These are phyloP conservation scores for Chrysina gloriosa DNA, from an alignment of 2,888 invertebrate genomes.

Conservation along the genomic window DNA sequence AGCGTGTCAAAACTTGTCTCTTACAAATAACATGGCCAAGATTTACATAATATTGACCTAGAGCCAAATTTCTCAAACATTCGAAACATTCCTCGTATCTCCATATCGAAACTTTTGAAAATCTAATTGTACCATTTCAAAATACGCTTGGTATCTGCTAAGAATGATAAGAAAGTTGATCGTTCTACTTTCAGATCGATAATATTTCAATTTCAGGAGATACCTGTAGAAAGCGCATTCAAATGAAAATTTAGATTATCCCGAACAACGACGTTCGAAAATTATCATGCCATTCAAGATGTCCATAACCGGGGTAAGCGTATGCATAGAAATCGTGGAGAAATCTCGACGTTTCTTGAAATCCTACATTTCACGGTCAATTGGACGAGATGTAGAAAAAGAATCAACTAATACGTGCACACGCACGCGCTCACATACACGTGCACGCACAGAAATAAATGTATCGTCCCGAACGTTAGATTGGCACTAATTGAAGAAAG, in stretches of 20 bases:
- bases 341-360: slow-evolving; percentile 7
- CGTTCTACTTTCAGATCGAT: too few relatives aligned
- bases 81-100: too few relatives aligned
- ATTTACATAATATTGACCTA: too few relatives aligned
- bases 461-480: slow-evolving; percentile 41
- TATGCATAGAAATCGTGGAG: slow-evolving; percentile 4
- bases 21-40: too few relatives aligned
- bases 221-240: too few relatives aligned
- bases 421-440: background rate
- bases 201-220: too few relatives aligned
- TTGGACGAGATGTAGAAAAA: background rate
- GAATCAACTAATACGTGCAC: background rate
- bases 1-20: too few relatives aligned
- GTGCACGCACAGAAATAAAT: slow-evolving; percentile 16
- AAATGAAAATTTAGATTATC: background rate
- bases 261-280: background rate
- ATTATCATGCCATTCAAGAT: background rate
- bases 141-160: too few relatives aligned
- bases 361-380: slow-evolving; percentile 16
- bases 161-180: too few relatives aligned
- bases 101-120: too few relatives aligned
- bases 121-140: too few relatives aligned
- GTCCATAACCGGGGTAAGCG: background rate
- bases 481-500: slow-evolving; percentile 48
- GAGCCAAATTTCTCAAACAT: too few relatives aligned